A percentile compares a stretch with the other conserved stretches of the same genome.
Conservation (phyloP, 2,797 vertebrate species). For the Hemibagrus guttatus region DNA sequence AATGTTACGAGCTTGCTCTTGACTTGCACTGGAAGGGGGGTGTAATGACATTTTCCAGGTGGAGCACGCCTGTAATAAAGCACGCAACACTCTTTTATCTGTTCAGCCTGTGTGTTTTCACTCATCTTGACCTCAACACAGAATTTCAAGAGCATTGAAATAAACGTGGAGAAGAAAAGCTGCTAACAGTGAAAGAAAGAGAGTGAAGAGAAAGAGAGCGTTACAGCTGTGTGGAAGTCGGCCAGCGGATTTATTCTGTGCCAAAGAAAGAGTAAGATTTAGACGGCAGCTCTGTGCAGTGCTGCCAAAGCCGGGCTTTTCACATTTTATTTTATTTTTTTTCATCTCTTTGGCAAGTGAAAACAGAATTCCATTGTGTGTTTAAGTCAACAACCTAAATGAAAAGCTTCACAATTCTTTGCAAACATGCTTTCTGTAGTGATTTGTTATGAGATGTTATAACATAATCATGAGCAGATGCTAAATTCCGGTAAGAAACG, state of each 20-base stretch:
- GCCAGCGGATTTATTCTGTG: constrained; percentile 38
- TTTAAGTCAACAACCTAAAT: background rate
- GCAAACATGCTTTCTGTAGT: background rate
- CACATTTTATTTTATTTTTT: constrained; percentile 16
- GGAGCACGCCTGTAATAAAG: constrained; percentile 83
- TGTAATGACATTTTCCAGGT: constrained; percentile 84
- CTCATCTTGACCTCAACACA: background rate
- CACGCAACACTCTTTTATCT: constrained; percentile 19
- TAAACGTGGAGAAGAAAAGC: background rate
- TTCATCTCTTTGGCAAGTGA: background rate
- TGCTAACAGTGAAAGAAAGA: constrained; percentile 1
- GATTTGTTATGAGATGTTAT: too few species aligned
- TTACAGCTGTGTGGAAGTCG: constrained; percentile 31
- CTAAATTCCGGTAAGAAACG: constrained; percentile 8
- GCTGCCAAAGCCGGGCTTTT: constrained; percentile 55
- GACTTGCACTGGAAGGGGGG: constrained; percentile 81
- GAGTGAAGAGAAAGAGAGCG: background rate
- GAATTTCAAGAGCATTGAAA: background rate
- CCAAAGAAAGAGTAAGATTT: constrained; percentile 51
- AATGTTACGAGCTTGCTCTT: constrained; percentile 82
- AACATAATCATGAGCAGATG: constrained; percentile 52
- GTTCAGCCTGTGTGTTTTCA: background rate
- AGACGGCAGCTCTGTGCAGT: constrained; percentile 44
- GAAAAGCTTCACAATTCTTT: background rate
- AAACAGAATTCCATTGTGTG: background rate